Base-by-base conservation (phyloP, 2,888 invertebrate species). In the Ectobius pallidus region DNA sequence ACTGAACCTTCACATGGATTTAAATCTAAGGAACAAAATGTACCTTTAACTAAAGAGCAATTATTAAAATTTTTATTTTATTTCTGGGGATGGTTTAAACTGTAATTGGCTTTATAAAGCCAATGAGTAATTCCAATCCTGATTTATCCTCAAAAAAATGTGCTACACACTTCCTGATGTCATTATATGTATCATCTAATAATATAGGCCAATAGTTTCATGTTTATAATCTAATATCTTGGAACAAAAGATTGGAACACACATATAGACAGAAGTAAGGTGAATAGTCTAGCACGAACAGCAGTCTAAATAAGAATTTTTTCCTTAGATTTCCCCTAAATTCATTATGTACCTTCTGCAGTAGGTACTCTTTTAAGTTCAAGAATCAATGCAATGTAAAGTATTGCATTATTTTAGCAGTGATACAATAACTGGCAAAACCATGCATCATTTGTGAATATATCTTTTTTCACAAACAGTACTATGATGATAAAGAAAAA, bases 201-300 rank as follows among this genome's bases (percentile, higher is more conserved):
- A 22, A 25, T 46, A 68, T 58, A 68, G 46, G 67, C 46, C 67
- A 68, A 27, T 68, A 68, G 11, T 27, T 68, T 68, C 30, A 68
- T 68, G 46, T 49, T 49, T 27, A 68, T 68, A 68, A 30, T 27
- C 46, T 68, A 68, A 46, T 25, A 32, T 16, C 27, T 68, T 68
- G 39, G 20, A 65, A 65, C 65, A 42, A 42, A 65, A 52, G 42
- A 58, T 6, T 30, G 58, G 52, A 42, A 65, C 42, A 65, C 65
- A 42, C 42, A 65, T 44, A 65, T 32, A 32, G 65, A 65, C 42
- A 65, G 65, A 65, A 42, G 27, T 32, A 62, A 62, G 61, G 20
- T 39, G 22, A 14, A 25, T 25, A 25, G 1, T 11, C 65, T 65
- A 65, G 22, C 42, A 65, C 22, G 58, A 30, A 65, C 42, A 22